Evolutionary conservation across 2,888 invertebrate species (phyloP).

Genomic region (Sisyra terminalis): DNA sequence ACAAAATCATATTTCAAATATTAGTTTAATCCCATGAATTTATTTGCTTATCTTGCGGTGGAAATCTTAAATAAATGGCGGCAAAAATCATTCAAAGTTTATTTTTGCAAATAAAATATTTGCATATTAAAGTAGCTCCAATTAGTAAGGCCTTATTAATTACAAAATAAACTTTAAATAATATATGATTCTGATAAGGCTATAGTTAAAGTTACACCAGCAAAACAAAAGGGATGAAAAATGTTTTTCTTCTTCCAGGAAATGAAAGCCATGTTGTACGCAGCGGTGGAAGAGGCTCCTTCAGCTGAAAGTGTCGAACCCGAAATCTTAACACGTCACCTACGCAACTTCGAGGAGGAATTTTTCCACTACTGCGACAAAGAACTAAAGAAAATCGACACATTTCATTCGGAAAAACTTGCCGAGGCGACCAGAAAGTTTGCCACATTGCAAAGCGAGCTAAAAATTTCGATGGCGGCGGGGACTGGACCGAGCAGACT

Average conservation of each 20-base stretch:
- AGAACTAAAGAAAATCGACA: constrained; percentile 75
- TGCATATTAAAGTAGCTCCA: too few relatives aligned
- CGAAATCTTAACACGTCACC: constrained; percentile 51
- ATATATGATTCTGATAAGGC: too few relatives aligned
- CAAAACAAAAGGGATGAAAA: too few relatives aligned
- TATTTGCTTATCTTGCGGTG: too few relatives aligned
- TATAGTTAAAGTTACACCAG: too few relatives aligned
- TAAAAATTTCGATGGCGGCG: constrained; percentile 32
- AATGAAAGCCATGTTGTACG: constrained; percentile 72
- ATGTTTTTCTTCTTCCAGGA: constrained; percentile 32
- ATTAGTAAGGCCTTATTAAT: too few relatives aligned
- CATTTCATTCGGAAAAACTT: constrained; percentile 72
- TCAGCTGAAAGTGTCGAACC: constrained; percentile 57
- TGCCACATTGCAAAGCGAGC: constrained; percentile 53
- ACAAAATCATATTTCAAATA: too few relatives aligned
- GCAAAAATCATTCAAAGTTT: too few relatives aligned
- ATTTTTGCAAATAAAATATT: too few relatives aligned
- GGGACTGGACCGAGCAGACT: constrained; percentile 19
- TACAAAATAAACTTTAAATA: too few relatives aligned
- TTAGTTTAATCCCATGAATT: too few relatives aligned
- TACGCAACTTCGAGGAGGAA: constrained; percentile 66
- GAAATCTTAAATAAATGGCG: too few relatives aligned
- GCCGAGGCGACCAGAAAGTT: constrained; percentile 75
- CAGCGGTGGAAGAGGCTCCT: constrained; percentile 60
- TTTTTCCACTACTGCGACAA: constrained; percentile 75